Evolutionary conservation across 2,888 invertebrate species (phyloP).

Genomic region (Drosophila hawaiiensis): DNA sequence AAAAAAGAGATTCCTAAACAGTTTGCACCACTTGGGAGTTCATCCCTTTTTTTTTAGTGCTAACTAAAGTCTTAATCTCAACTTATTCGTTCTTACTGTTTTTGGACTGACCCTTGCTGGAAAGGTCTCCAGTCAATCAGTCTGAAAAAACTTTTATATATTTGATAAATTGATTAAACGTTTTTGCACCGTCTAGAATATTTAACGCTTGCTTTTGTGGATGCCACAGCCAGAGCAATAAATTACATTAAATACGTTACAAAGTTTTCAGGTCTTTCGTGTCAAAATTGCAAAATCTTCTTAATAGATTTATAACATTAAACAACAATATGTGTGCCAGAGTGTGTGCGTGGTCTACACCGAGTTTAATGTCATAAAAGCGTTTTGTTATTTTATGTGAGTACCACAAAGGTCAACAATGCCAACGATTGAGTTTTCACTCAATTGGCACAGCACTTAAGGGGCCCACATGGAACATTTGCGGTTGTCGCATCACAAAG

Average conservation of each 20-base stretch:
- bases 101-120: background rate
- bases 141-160: background rate
- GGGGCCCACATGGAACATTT: constrained; percentile 11
- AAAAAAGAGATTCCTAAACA: background rate
- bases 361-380: background rate
- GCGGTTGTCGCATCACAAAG: constrained; percentile 22
- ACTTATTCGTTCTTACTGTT: background rate
- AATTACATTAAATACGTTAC: background rate
- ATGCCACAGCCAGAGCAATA: background rate
- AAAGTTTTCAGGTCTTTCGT: constrained; percentile 2
- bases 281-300: background rate
- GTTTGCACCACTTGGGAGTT: background rate
- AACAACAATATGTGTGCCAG: background rate
- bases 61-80: background rate
- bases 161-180: background rate
- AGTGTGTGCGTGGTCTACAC: background rate
- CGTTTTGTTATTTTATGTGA: constrained; percentile 9
- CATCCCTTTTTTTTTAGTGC: background rate
- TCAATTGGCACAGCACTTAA: constrained; percentile 21
- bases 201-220: background rate
- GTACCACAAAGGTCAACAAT: constrained; percentile 3
- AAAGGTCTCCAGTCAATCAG: background rate
- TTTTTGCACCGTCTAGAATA: background rate
- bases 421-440: constrained; percentile 21
- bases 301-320: constrained; percentile 22